A percentile compares a stretch with the other conserved stretches of the same genome.
Evolutionary conservation across 2,797 vertebrate species (phyloP).

Genomic region (Apogon talboti): DNA sequence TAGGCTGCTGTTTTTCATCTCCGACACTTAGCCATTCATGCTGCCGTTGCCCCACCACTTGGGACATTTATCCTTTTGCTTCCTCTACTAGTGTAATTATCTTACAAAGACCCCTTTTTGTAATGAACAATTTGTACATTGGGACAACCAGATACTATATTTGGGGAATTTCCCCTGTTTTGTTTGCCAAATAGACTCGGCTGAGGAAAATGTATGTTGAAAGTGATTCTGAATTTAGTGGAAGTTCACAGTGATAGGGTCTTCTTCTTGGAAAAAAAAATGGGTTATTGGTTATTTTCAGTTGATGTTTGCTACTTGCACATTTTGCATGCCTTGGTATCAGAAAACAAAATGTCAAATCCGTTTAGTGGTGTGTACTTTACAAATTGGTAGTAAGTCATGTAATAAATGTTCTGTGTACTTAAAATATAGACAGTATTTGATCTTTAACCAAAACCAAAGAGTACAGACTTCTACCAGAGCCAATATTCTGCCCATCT

Average conservation of each 20-base stretch:
- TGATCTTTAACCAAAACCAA: too few species aligned
- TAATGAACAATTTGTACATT: conserved; percentile 34
- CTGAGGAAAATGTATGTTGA: conserved; percentile 25
- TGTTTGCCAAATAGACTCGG: conserved; percentile 26
- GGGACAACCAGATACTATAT: conserved; percentile 30
- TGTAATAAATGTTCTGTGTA: too few species aligned
- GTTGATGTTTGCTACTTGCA: conserved; percentile 1
- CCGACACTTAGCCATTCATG: conserved; percentile 53
- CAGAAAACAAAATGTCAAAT: not conserved
- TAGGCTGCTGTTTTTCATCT: conserved; percentile 66
- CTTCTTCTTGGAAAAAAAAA: not conserved
- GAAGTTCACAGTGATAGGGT: not conserved
- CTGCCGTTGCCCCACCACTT: conserved; percentile 45
- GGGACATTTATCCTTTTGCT: conserved; percentile 53
- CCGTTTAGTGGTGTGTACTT: not conserved
- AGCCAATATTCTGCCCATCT: too few species aligned
- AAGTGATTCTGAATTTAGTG: conserved; percentile 25
- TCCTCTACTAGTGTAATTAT: conserved; percentile 63
- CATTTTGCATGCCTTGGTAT: conserved; percentile 1
- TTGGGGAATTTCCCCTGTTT: conserved; percentile 59
- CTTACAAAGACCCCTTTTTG: conserved; percentile 61
- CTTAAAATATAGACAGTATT: too few species aligned
- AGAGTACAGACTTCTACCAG: too few species aligned
- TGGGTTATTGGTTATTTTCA: conserved; percentile 3
- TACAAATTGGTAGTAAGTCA: too few species aligned